Evolutionary conservation across 2,113 vertebrate species (phyloP).

Genomic region (Hippocampus guttulatus): DNA sequence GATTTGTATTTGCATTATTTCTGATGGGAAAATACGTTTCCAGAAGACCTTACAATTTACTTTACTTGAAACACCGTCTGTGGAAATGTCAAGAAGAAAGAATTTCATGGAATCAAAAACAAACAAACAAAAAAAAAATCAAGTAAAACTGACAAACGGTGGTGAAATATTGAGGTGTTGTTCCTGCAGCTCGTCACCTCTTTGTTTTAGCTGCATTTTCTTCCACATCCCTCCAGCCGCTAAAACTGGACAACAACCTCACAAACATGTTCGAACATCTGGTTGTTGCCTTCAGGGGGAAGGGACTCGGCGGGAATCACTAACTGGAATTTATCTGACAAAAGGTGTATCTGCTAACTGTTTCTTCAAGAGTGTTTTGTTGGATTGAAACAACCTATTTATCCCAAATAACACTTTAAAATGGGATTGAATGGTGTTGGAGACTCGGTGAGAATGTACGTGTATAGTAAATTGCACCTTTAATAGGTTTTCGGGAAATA

Average conservation of each 20-base stretch:
- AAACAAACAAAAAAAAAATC: not conserved
- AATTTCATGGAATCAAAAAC: not conserved
- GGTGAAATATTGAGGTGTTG: not conserved
- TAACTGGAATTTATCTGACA: not conserved
- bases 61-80: not conserved
- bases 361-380: not conserved
- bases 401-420: not conserved
- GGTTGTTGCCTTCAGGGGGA: constrained; percentile 4
- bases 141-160: not conserved
- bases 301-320: not conserved
- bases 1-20: not conserved
- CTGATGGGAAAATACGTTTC: not conserved
- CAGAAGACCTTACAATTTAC: not conserved
- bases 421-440: not conserved
- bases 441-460: not conserved
- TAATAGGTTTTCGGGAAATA: constrained; percentile 7
- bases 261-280: constrained; percentile 8
- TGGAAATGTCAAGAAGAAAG: not conserved
- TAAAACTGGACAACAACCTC: constrained; percentile 4
- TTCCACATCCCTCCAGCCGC: not conserved
- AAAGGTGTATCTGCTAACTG: not conserved
- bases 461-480: not conserved
- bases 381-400: not conserved
- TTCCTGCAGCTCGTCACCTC: not conserved
- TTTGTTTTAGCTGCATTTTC: not conserved